Evolutionary conservation across 1,140 invertebrate species (phyloP), one percentile per base, ranked within the genome.

Genomic region (Drosophila pallidifrons): DNA sequence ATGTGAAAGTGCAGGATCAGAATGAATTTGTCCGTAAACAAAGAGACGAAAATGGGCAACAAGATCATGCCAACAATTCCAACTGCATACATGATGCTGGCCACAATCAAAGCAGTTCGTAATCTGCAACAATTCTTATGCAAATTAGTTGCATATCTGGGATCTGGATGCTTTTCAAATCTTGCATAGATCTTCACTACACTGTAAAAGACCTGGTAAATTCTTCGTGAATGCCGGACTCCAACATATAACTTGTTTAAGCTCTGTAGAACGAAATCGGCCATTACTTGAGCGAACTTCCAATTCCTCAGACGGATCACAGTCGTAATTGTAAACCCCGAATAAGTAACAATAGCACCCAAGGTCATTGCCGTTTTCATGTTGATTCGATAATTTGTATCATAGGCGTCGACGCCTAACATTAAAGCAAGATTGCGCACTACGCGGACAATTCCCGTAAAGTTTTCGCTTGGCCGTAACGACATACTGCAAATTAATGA

Each of bases 1-100:
- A 85, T 52, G 25, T 77, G 65, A 47, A 72, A 77, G 38, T 82
- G 77, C 64, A 81, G 72, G 1, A 73, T 52, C 4, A 73, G 25
- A 2, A 67, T 15, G 0, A 32, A 15, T 5, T 45, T n/a, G 2
- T 55, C 67, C 0, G 58, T 75, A 2, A 49, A 2, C n/a, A 51
- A 2, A 0, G 47, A 10, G 0, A 51, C 60, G 16, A 60, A 1
- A 0, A 69, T 0, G 0, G 77, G 51, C 1, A 47, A 47, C 1
- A 58, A 0, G 1, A 77, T 13, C 55, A 85, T 73, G n/a, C 79
- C 79, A 1, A 10, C 0, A 1, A 28, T 8, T 3, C 46, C 63
- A 1, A 70, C 0, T 6, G 58, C 1, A 54, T 79, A 81, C 4
- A 10, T 32, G 1, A 74, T 1, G 13, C 69, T 76, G 4, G 76